phyloP scores from a whole-genome alignment of 92 coral and sea anemone species.

The Epizoanthus stellaris region DNA sequence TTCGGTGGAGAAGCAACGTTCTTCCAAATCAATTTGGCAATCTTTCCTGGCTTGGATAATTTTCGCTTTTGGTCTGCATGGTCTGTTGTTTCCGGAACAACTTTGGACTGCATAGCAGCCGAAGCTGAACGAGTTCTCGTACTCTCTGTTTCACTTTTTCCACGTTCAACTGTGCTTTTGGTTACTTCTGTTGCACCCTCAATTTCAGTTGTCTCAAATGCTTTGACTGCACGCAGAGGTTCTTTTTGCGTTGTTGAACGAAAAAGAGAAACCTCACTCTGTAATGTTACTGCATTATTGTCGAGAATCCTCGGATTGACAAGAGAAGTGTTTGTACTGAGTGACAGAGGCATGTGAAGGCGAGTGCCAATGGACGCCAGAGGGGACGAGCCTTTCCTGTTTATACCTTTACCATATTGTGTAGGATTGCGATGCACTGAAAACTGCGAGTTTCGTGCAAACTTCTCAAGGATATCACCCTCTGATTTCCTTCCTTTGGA shows the following conservation, averaged over 20 bases:
- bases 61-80: slow-evolving; percentile 49
- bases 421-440: slow-evolving; percentile 21
- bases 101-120: background rate
- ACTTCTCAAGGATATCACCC: slow-evolving; percentile 18
- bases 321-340: background rate
- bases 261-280: slow-evolving; percentile 8
- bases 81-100: slow-evolving; percentile 8
- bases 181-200: background rate
- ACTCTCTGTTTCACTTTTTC: background rate
- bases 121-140: slow-evolving; percentile 9
- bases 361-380: slow-evolving; percentile 1
- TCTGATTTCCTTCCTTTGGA: slow-evolving; percentile 12
- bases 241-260: background rate
- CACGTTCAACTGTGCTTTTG: background rate
- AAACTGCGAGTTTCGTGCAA: slow-evolving; percentile 5
- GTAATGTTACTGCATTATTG: slow-evolving; percentile 5
- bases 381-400: slow-evolving; percentile 12
- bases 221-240: background rate
- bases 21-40: slow-evolving; percentile 58
- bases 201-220: background rate
- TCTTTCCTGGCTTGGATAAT: slow-evolving; percentile 63
- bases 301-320: background rate
- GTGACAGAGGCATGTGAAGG: background rate
- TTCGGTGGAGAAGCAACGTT: slow-evolving; percentile 54
- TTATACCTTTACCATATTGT: slow-evolving; percentile 13